Base-by-base conservation (phyloP, 2,113 vertebrate genomes). In the Tonatia bakeri region DNA sequence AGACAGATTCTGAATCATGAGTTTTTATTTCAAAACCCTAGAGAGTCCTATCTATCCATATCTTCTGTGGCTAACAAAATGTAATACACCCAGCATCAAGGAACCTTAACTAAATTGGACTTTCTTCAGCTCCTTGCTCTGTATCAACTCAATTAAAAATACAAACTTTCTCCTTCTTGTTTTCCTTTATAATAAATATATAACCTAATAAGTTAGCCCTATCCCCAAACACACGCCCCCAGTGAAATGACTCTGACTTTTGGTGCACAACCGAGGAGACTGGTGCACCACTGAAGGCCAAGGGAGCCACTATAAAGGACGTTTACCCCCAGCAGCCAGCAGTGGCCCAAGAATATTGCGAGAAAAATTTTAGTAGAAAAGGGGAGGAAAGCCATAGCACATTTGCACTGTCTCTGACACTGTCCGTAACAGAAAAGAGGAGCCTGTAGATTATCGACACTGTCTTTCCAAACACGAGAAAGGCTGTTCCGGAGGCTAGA, bases 171-270 rank as follows among this genome's bases (percentile, higher is more conserved):
- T 93, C n/a, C 31, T 79, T 89, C 75, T 75, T 54, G 17, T 84
- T 86, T 94, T 95, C 81, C 79, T 80, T 81, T 40, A 72, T 12
- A 50, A 90, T 69, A 54, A 87, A 64, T 10, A 38, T 19, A 4
- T 24, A 59, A 72, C 28, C 61, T 82, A 77, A 22, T 54, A 85
- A 28, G 14, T 54, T 50, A 79, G 64, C 19, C 56, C 47, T 73
- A 77, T 31, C n/a, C 8, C 70, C 69, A 50, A 86, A 54, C 54
- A 79, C 59, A 70, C 0, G 4, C 16, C 17, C 24, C 47, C 20
- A 9, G 26, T 1, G 19, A 56, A 56, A 90, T 33, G 50, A 45
- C 14, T 85, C 40, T 36, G 12, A 17, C 54, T 77, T 79, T 50
- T 5, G 43, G 36, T 4, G 0, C 12, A 3, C 4, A 38, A 31